Evolutionary conservation across 2,888 invertebrate species (phyloP), one percentile per base, ranked within the genome.

Genomic region (Pollenia labialis): DNA sequence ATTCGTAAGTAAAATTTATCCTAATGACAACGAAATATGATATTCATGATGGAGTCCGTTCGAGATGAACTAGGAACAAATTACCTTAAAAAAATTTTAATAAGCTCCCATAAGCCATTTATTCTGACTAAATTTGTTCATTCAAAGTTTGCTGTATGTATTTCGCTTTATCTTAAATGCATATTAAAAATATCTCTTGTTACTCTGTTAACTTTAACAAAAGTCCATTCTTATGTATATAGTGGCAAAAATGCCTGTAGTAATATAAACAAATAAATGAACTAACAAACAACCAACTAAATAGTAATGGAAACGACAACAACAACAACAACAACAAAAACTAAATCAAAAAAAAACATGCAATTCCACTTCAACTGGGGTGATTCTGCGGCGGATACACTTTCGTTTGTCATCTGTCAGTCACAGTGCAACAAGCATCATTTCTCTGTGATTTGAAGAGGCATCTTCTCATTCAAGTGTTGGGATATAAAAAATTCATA

Each of bases 401-500:
- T 83, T 85, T 62, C 81, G 74, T 88, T 85, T 88, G 88, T 88
- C 88, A 88, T 85, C 76, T 89, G 88, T 88, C 89, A 88, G 88
- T 88, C 85, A 85, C 80, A 76, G 69, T 71, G 60, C 68, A 71
- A 52, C 64, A 85, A 69, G 86, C 87, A 81, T 84, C 87, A 87
- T 87, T 84, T 81, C 84, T 77, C 77, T 81, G 56, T 62, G 87
- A 81, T 87, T 87, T 84, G 14, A 84, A 84, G 84, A 87, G 68
- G 62, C 81, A 66, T 80, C 72, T 40, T 58, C 16, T 64, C 32
- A 54, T 79, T 71, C 64, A 72, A 81, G 32, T 62, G 74, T 64
- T 66, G 62, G 16, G 18, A 74, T 60, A 74, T 32, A 80, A 74
- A 82, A 72, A 62, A 46, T 42, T 62, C 44, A 62, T 76, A 76